Conservation (phyloP, 1,140 invertebrate genomes). For the Lamellibrachia luymesi region DNA sequence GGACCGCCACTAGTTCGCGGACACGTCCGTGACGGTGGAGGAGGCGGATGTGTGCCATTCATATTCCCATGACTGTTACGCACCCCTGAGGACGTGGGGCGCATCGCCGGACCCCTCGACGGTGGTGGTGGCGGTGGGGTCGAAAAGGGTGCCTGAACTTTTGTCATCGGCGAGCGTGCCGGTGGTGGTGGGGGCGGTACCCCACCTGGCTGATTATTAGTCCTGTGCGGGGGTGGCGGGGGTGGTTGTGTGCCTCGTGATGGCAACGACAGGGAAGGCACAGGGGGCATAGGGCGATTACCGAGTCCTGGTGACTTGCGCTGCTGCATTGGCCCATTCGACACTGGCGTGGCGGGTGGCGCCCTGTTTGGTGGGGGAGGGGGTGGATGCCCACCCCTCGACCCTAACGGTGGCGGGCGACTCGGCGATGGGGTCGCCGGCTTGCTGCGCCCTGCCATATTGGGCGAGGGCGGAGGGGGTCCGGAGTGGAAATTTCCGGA, state of each 20-base stretch:
- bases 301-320: neutral
- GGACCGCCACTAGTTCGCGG: neutral
- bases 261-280: neutral
- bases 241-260: neutral
- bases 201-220: neutral
- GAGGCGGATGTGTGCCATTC: neutral
- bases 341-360: neutral
- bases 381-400: neutral
- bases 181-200: neutral
- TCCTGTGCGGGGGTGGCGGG: neutral
- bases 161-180: neutral
- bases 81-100: neutral
- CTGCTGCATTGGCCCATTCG: neutral
- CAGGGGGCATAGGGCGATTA: neutral
- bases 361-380: neutral
- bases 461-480: neutral
- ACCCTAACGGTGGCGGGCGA: neutral
- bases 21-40: neutral
- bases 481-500: neutral
- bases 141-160: neutral
- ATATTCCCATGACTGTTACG: neutral
- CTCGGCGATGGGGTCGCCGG: neutral
- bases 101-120: neutral
- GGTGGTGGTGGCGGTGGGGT: neutral
- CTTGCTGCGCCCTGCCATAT: neutral